Conservation (phyloP, 2,888 invertebrate genomes). For the Leptogaster cylindrica region DNA sequence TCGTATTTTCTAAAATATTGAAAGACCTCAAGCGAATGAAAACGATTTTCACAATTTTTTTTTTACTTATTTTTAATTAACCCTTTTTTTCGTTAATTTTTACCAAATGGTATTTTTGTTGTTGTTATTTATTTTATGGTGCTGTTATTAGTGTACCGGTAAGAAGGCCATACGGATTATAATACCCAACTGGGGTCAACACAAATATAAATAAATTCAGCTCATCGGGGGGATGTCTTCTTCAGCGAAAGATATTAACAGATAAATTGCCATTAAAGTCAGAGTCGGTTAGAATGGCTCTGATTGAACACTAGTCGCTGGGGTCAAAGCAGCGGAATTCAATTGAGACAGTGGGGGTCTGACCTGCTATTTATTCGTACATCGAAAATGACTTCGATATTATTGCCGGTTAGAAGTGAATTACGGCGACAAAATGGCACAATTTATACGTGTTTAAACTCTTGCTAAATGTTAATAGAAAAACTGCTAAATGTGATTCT, state of each 20-base stretch:
- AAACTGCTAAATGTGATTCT: too few relatives aligned
- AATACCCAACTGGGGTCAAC: constrained; percentile 1
- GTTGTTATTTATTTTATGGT: too few relatives aligned
- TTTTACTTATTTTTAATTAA: too few relatives aligned
- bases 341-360: constrained; percentile 23
- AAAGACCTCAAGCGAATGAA: constrained; percentile 12
- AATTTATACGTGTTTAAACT: too few relatives aligned
- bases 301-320: constrained; percentile 22
- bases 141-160: too few relatives aligned
- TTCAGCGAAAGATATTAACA: constrained; percentile 34
- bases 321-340: constrained; percentile 16
- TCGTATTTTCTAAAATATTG: constrained; percentile 37
- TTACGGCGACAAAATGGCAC: too few relatives aligned
- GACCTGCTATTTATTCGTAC: constrained; percentile 20
- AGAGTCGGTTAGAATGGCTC: constrained; percentile 10
- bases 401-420: too few relatives aligned
- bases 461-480: too few relatives aligned
- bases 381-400: too few relatives aligned
- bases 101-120: too few relatives aligned
- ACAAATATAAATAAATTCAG: constrained; percentile 35
- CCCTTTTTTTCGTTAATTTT: constrained; percentile 1
- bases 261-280: constrained; percentile 38
- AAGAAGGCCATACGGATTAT: constrained; percentile 10
- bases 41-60: constrained; percentile 22
- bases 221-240: constrained; percentile 38